Evolutionary conservation across 2,888 invertebrate species (phyloP), one percentile per base, ranked within the genome.

Genomic region (Calameuta idolon): DNA sequence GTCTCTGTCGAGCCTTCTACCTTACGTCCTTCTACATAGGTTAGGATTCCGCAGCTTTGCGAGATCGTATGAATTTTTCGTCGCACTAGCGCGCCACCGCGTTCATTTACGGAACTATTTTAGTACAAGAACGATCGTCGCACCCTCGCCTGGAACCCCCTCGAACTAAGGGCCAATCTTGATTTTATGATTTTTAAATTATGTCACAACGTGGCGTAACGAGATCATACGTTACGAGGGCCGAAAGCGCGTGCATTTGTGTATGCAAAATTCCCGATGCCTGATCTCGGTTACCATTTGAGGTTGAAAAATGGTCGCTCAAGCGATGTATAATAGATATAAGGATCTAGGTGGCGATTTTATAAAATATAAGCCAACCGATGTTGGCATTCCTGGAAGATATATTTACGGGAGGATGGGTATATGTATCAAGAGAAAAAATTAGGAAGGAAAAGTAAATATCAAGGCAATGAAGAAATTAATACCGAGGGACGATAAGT

Each of bases 201-300:
- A 81, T 83, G 84, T 84, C 82, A 81, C 76, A 34, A 74, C 76
- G 69, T 83, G 81, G 76, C 80, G 81, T 82, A 83, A 83, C 75
- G 80, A 81, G 82, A 69, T 55, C 34, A 12, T 69, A 77, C 71
- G 78, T 79, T 83, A 81, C 80, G 69, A 80, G 75, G 79, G 75
- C 31, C 71, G 12, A 74, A 74, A 37, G 74, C 74, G 71, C 31
- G 12, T 74, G 30, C 74, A 74, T 74, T 74, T 34, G 35, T 15
- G 23, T 55, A 55, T 55, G 55, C 74, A 30, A 34, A 30, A 31
- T n/a, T 1, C 34, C 23, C 12, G 23, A 74, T 74, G 74, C 35
- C 31, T 34, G 74, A 74, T 74, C 74, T 12, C 74, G 74, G 74
- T 79, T 76, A 78, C 77, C 80, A 81, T 84, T 82, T 81, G 76